phyloP scores from a whole-genome alignment of 2,113 vertebrate species.

The Axis porcinus region DNA sequence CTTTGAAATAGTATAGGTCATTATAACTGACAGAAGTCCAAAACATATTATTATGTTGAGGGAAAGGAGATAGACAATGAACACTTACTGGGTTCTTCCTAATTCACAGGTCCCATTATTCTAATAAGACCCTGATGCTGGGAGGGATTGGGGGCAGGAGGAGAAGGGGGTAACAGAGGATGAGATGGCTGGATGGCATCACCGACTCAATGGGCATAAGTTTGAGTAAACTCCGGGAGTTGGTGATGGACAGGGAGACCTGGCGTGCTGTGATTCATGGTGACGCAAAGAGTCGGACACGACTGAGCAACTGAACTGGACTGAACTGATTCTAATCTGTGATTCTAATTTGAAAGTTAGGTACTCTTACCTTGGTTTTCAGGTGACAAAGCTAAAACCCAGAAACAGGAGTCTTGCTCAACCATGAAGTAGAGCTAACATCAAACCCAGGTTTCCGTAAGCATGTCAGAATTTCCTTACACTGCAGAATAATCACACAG shows the following conservation, averaged over 20 bases:
- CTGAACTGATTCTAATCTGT: neutral
- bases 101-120: neutral
- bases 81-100: neutral
- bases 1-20: neutral
- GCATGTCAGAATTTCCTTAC: neutral
- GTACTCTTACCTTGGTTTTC: neutral
- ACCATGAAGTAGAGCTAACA: neutral
- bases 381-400: neutral
- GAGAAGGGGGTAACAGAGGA: too few species aligned
- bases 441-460: neutral
- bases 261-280: too few species aligned
- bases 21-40: neutral
- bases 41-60: neutral
- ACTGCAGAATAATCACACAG: neutral
- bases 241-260: too few species aligned
- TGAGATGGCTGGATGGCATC: too few species aligned
- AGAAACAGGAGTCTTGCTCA: neutral
- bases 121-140: too few species aligned
- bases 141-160: too few species aligned
- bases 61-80: neutral
- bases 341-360: neutral
- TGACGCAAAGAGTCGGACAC: fast-evolving
- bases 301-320: too few species aligned
- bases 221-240: too few species aligned
- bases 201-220: too few species aligned